Evolutionary conservation across 2,797 vertebrate genomes (phyloP).

Genomic region (Microctenopoma steveboyesi): DNA sequence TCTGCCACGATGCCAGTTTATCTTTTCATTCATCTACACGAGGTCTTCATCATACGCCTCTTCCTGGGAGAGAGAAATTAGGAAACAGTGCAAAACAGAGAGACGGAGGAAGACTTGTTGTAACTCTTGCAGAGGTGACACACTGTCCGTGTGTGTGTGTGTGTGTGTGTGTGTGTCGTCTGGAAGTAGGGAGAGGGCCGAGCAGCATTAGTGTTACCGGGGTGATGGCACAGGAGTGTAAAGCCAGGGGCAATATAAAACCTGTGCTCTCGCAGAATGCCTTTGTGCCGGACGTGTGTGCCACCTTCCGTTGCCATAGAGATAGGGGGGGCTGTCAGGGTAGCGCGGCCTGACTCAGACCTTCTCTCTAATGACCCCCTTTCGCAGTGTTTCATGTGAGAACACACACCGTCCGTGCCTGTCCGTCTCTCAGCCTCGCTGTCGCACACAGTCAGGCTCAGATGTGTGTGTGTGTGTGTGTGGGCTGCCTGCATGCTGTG

Average conservation of each 20-base stretch:
- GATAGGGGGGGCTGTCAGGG: constrained; percentile 61
- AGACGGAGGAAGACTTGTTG: constrained; percentile 45
- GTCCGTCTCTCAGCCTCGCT: constrained; percentile 25
- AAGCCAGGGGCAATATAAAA: constrained; percentile 84
- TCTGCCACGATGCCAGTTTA: neutral
- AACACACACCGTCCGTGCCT: constrained; percentile 24
- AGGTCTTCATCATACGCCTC: constrained; percentile 8
- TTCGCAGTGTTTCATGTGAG: constrained; percentile 30
- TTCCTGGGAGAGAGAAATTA: neutral
- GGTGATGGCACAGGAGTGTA: constrained; percentile 75
- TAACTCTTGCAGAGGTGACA: constrained; percentile 51
- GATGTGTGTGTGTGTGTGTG: constrained; percentile 40
- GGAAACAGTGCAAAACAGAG: constrained; percentile 6
- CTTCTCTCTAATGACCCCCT: constrained; percentile 67
- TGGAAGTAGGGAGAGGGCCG: constrained; percentile 74
- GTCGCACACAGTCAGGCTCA: constrained; percentile 27
- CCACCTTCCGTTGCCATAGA: constrained; percentile 76
- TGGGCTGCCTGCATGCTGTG: constrained; percentile 48
- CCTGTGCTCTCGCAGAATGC: constrained; percentile 81
- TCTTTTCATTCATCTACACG: neutral
- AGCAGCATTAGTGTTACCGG: constrained; percentile 72
- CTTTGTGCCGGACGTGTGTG: constrained; percentile 78
- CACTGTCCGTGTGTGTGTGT: constrained; percentile 14
- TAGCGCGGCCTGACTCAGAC: constrained; percentile 75
- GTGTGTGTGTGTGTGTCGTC: constrained; percentile 37